Evolutionary conservation across 1,140 invertebrate species (phyloP), one percentile per base, ranked within the genome.

Genomic region (Hirudo medicinalis): DNA sequence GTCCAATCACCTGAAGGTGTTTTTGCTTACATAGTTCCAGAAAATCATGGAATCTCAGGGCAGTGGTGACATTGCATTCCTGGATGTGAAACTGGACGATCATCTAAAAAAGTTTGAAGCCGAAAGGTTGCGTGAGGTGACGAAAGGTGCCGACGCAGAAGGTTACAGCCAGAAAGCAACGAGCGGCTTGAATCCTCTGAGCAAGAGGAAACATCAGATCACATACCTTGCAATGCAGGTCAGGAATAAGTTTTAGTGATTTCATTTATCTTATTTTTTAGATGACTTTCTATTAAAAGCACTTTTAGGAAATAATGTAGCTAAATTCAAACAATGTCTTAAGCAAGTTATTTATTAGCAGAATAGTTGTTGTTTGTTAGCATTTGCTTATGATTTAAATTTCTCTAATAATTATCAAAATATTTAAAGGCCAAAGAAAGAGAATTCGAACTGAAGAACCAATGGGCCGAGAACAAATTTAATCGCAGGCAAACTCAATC

Each of bases 221-320:
- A 95, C 92, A 4, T 96, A 96, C 81, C 85, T 96, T 71, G 92
- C 93, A 13, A 90, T 91, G 80, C 91, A 90, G 84, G 86, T 87
- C 78, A 76, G 73, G 57, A 29, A 36, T n/a, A 6, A 27, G 9
- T n/a, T 70, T 43, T 40, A 70, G 0, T 32, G 4, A 36, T 36
- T n/a, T n/a, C 40, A 25, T 57, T 32, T 22, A 40, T 22, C 20
- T 25, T 20, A 19, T 25, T 6, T 27, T 73, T 22, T 19, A 20
- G 11, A 53, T 40, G 32, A n/a, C 19, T 20, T 22, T 36, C 11
- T 49, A 19, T 19, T 36, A 54, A 29, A n/a, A n/a, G n/a, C n/a
- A n/a, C n/a, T n/a, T n/a, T n/a, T n/a, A n/a, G n/a, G n/a, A n/a
- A n/a, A n/a, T n/a, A n/a, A n/a, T n/a, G n/a, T n/a, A n/a, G n/a